Percentiles rank a stretch among this genome's conserved stretches.
Conservation (phyloP, 2,113 vertebrate species). For the Tragelaphus strepsiceros region DNA sequence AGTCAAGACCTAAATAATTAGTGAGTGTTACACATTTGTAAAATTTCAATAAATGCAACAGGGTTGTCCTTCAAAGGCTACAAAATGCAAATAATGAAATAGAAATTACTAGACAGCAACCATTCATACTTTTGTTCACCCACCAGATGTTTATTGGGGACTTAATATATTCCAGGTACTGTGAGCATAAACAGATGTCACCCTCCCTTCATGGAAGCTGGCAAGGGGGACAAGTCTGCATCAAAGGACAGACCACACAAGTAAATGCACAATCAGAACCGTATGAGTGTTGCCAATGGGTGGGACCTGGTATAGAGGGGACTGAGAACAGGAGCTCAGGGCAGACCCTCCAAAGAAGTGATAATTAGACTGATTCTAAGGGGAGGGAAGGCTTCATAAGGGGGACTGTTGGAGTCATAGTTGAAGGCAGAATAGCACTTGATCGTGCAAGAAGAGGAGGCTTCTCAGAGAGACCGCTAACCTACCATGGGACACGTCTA, state of each 20-base stretch:
- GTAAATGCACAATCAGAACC: background rate
- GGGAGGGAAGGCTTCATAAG: background rate
- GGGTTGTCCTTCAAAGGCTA: background rate
- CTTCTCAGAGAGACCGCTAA: background rate
- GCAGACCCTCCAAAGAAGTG: background rate
- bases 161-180: background rate
- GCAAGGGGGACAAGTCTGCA: background rate
- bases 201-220: background rate
- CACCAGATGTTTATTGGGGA: background rate
- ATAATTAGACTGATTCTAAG: background rate
- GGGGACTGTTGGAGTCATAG: background rate
- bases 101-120: background rate
- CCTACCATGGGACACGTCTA: background rate
- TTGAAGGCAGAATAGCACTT: background rate
- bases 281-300: background rate
- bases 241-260: background rate
- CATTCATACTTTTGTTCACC: background rate
- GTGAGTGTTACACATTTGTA: background rate
- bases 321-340: background rate
- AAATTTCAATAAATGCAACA: background rate
- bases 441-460: accelerated
- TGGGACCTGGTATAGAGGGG: background rate
- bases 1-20: background rate
- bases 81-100: background rate
- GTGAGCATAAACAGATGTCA: background rate